Percentiles rank a stretch among this genome's conserved stretches.
phyloP scores from a whole-genome alignment of 2,888 invertebrate genomes.

The Limnephilus auricula region DNA sequence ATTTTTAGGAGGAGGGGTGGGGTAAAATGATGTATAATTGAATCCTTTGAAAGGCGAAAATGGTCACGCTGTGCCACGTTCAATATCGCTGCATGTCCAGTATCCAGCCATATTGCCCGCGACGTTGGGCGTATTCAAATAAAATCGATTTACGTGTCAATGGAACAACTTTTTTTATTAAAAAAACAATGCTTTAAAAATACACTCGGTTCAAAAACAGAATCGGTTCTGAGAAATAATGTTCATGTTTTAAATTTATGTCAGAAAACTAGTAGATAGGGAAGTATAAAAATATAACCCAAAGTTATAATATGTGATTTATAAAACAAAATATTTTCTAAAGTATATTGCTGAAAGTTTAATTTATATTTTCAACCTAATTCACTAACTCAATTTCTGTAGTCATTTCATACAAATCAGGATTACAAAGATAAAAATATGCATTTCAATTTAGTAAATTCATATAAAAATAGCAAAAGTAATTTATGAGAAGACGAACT shows the following conservation, averaged over 20 bases:
- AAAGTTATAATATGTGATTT: too few relatives aligned
- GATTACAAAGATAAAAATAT: too few relatives aligned
- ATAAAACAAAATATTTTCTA: too few relatives aligned
- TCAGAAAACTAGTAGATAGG: neutral
- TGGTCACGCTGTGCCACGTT: neutral
- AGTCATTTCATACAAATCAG: too few relatives aligned
- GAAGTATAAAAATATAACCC: neutral
- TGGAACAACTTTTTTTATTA: neutral
- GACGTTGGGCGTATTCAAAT: neutral
- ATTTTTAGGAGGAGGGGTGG: neutral
- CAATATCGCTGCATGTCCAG: neutral
- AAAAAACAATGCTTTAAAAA: neutral
- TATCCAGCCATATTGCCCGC: neutral
- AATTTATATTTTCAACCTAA: too few relatives aligned
- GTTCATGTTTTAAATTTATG: neutral
- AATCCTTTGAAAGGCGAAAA: constrained; percentile 15
- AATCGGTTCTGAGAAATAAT: neutral
- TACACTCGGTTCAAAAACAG: neutral
- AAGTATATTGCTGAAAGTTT: too few relatives aligned
- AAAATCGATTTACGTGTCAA: neutral
- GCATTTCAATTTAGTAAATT: too few relatives aligned
- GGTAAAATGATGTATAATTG: constrained; percentile 43
- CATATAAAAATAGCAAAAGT: too few relatives aligned
- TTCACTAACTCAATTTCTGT: too few relatives aligned
- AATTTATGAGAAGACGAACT: too few relatives aligned